A percentile compares a stretch with the other conserved stretches of the same genome.
Evolutionary conservation across 1,140 invertebrate genomes (phyloP).

Genomic region (Dryas iulia): DNA sequence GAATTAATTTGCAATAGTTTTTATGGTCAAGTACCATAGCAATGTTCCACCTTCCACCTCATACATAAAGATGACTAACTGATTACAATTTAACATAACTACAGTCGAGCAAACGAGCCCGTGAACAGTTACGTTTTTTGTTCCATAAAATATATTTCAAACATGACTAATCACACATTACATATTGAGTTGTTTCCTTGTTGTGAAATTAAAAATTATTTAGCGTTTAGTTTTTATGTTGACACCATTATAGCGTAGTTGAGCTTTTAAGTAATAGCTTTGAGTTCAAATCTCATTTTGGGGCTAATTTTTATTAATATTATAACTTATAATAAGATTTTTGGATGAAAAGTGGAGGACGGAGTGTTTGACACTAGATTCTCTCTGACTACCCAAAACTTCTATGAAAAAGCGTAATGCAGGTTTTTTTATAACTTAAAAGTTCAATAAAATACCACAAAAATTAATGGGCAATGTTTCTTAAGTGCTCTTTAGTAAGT

Average conservation of each 20-base stretch:
- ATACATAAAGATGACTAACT: slow-evolving; percentile 22
- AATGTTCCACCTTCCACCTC: slow-evolving; percentile 3
- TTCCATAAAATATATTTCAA: slow-evolving; percentile 1
- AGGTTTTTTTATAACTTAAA: too few species aligned
- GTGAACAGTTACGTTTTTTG: slow-evolving; percentile 19
- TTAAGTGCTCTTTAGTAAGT: too few species aligned
- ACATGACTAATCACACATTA: slow-evolving; percentile 6
- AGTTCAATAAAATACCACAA: too few species aligned
- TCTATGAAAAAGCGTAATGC: too few species aligned
- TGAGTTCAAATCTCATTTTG: neutral
- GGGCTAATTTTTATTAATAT: too few species aligned
- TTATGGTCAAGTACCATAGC: neutral
- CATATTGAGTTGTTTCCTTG: neutral
- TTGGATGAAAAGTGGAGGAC: too few species aligned
- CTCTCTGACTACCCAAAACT: too few species aligned
- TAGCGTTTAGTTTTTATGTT: neutral
- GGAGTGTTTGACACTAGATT: too few species aligned
- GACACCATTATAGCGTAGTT: too few species aligned
- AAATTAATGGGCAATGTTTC: too few species aligned
- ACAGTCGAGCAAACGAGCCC: slow-evolving; percentile 9
- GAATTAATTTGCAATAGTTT: neutral
- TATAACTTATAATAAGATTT: too few species aligned
- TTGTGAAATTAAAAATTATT: neutral
- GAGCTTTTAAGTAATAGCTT: neutral
- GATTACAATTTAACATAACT: slow-evolving; percentile 10